Evolutionary conservation across 1,140 invertebrate species (phyloP).

Genomic region (Lanistes nyassanus): DNA sequence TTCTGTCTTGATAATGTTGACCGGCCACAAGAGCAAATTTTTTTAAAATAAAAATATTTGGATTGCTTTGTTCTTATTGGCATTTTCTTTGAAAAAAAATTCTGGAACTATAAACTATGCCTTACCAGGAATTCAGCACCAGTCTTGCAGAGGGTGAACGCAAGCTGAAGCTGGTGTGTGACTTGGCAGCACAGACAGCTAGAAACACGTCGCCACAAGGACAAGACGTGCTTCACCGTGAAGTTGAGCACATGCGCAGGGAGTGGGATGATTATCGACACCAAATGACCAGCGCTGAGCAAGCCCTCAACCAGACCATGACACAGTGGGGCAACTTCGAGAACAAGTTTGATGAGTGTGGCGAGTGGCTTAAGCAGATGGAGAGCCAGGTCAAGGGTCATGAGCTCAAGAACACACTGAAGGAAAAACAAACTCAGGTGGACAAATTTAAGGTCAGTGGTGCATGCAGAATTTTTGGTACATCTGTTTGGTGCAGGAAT

Average conservation of each 20-base stretch:
- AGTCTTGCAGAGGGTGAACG: slow-evolving; percentile 79
- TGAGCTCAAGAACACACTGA: slow-evolving; percentile 80
- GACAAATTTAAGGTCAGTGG: slow-evolving; percentile 75
- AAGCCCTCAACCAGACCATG: slow-evolving; percentile 76
- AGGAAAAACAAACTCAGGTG: slow-evolving; percentile 84
- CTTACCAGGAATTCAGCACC: slow-evolving; percentile 72
- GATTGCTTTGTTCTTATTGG: too few species aligned
- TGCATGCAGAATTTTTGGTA: too few species aligned
- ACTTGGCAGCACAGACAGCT: slow-evolving; percentile 76
- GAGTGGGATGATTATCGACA: slow-evolving; percentile 72
- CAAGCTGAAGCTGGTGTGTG: slow-evolving; percentile 77
- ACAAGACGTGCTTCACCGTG: slow-evolving; percentile 75
- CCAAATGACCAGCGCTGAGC: slow-evolving; percentile 59
- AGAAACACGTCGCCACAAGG: slow-evolving; percentile 79
- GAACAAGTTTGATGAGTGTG: slow-evolving; percentile 79
- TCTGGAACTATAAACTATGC: neutral
- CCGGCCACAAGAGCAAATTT: too few species aligned
- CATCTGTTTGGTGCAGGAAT: too few species aligned
- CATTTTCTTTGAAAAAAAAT: too few species aligned
- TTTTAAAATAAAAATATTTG: too few species aligned
- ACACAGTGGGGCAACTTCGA: slow-evolving; percentile 91
- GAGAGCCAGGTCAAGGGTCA: slow-evolving; percentile 88
- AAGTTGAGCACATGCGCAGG: slow-evolving; percentile 73
- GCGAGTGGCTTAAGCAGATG: slow-evolving; percentile 85
- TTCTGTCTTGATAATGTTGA: too few species aligned